Evolutionary conservation across 2,888 invertebrate genomes (phyloP).

Genomic region (Stenolophus ochropezus): DNA sequence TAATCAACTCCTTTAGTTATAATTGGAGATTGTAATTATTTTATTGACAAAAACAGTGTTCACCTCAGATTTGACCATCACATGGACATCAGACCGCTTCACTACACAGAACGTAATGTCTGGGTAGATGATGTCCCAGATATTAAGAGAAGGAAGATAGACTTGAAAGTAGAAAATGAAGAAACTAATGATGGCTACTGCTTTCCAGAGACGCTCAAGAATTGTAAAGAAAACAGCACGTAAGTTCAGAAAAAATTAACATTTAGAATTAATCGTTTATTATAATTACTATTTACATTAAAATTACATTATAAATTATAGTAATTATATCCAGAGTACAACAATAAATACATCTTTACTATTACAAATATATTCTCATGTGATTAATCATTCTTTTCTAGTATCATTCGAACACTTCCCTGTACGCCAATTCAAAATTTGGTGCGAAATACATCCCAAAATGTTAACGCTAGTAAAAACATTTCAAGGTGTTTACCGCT

Average conservation of each 20-base stretch:
- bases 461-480: constrained; percentile 67
- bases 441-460: constrained; percentile 72
- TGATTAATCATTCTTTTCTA: constrained; percentile 64
- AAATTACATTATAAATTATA: not conserved
- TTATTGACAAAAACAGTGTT: constrained; percentile 57
- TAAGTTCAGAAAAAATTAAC: constrained; percentile 66
- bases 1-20: constrained; percentile 19
- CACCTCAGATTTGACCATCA: constrained; percentile 80
- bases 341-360: too few relatives aligned
- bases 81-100: constrained; percentile 73
- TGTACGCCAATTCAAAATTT: constrained; percentile 73
- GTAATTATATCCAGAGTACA: too few relatives aligned
- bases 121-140: constrained; percentile 73
- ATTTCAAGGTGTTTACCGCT: constrained; percentile 69
- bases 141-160: constrained; percentile 78
- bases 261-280: not conserved
- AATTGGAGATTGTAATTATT: constrained; percentile 50
- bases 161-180: constrained; percentile 79
- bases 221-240: constrained; percentile 70
- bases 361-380: too few relatives aligned
- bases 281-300: not conserved
- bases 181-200: constrained; percentile 82
- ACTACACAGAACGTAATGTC: constrained; percentile 65
- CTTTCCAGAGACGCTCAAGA: constrained; percentile 75
- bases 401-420: constrained; percentile 72